Conservation (phyloP, 2,888 invertebrate genomes). For the Xestia sexstrigata region DNA sequence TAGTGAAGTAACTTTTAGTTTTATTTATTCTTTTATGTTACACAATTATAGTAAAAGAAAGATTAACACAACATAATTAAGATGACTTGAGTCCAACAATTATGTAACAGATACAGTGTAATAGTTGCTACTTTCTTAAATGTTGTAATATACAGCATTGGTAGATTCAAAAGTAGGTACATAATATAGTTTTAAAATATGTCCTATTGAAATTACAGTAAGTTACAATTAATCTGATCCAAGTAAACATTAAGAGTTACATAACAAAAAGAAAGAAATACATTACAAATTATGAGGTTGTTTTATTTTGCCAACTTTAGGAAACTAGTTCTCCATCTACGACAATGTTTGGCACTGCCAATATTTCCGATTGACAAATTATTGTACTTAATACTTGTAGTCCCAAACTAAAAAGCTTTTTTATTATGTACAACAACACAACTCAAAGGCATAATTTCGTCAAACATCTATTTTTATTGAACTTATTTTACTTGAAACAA, state of each 20-base stretch:
- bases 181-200: background rate
- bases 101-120: background rate
- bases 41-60: slow-evolving; percentile 14
- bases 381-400: background rate
- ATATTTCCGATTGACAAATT: background rate
- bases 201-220: background rate
- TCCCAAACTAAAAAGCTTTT: background rate
- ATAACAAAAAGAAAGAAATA: slow-evolving; percentile 12
- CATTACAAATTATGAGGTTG: background rate
- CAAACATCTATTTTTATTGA: background rate
- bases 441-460: background rate
- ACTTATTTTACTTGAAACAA: background rate
- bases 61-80: slow-evolving; percentile 9
- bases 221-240: background rate
- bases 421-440: background rate
- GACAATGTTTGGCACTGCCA: background rate
- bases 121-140: background rate
- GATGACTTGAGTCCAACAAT: background rate
- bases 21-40: slow-evolving; percentile 36
- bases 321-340: background rate
- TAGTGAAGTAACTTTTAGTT: slow-evolving; percentile 42
- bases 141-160: slow-evolving; percentile 1
- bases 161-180: background rate
- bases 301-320: background rate
- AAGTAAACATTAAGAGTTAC: slow-evolving; percentile 3